Percentiles rank a stretch among this genome's conserved stretches.
phyloP scores from a whole-genome alignment of 2,797 vertebrate genomes.

The Enteromius fasciolatus region DNA sequence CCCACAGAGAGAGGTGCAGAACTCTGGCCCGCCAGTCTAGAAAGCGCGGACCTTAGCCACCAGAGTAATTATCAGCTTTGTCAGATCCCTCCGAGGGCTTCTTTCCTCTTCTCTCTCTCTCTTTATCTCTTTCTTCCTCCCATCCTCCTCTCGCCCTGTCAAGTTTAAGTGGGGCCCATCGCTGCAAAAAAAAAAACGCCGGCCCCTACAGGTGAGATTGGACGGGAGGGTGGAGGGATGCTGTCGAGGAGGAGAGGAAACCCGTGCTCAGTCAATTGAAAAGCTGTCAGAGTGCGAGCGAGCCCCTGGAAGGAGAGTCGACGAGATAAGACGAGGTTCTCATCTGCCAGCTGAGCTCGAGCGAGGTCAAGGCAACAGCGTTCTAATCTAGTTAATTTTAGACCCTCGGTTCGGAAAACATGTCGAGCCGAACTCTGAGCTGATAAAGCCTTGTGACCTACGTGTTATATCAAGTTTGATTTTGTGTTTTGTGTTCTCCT shows the following conservation, averaged over 20 bases:
- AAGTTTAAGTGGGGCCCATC: slow-evolving; percentile 57
- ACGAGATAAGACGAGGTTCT: slow-evolving; percentile 71
- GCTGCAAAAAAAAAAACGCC: slow-evolving; percentile 33
- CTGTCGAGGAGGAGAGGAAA: slow-evolving; percentile 63
- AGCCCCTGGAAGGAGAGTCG: slow-evolving; percentile 71
- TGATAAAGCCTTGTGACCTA: slow-evolving; percentile 53
- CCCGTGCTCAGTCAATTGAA: slow-evolving; percentile 76
- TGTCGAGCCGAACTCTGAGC: slow-evolving; percentile 62
- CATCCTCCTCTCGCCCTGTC: slow-evolving; percentile 42
- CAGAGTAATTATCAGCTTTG: slow-evolving; percentile 43
- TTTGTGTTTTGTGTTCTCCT: slow-evolving; percentile 30
- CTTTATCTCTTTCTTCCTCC: slow-evolving; percentile 28
- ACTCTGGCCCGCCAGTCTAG: slow-evolving; percentile 24
- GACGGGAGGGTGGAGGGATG: slow-evolving; percentile 58
- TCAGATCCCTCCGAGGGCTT: slow-evolving; percentile 15
- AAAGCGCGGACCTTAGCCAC: slow-evolving; percentile 6
- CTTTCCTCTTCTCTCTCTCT: slow-evolving; percentile 36
- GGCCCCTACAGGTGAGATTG: slow-evolving; percentile 45
- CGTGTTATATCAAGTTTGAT: slow-evolving; percentile 59
- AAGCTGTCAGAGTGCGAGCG: slow-evolving; percentile 74
- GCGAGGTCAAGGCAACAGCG: slow-evolving; percentile 67
- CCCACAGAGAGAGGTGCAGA: slow-evolving; percentile 1
- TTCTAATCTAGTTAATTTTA: slow-evolving; percentile 68
- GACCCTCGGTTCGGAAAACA: slow-evolving; percentile 65
- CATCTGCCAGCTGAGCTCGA: slow-evolving; percentile 51